Conservation (phyloP, 2,888 invertebrate species). For the Drosophila limbata region DNA sequence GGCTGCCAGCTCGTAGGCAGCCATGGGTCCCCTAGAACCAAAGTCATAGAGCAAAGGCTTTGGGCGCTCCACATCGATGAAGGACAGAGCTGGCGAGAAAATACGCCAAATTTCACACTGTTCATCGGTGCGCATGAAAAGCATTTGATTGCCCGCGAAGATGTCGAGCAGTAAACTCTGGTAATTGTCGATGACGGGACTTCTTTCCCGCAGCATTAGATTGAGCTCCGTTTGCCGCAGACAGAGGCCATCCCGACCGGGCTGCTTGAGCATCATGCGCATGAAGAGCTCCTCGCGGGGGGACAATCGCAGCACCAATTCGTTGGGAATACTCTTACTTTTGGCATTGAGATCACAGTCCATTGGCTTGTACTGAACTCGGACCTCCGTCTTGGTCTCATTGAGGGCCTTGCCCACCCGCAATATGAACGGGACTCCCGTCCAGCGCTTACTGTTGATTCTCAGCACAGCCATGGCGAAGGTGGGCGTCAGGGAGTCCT, state of each 20-base stretch:
- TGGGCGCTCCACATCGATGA: conserved; percentile 57
- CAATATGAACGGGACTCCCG: conserved; percentile 64
- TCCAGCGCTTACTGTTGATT: conserved; percentile 64
- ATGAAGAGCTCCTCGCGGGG: conserved; percentile 67
- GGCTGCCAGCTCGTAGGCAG: conserved; percentile 60
- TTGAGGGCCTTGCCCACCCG: conserved; percentile 65
- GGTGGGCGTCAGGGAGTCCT: conserved; percentile 65
- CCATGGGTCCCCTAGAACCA: conserved; percentile 59
- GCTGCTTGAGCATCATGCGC: conserved; percentile 62
- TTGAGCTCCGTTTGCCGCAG: conserved; percentile 50
- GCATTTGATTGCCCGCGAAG: conserved; percentile 60
- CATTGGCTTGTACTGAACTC: conserved; percentile 61
- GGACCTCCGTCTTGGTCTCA: conserved; percentile 60
- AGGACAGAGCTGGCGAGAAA: conserved; percentile 51
- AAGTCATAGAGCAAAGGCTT: conserved; percentile 53
- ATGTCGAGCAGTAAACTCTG: conserved; percentile 55
- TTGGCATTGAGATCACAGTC: conserved; percentile 38
- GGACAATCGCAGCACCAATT: conserved; percentile 52
- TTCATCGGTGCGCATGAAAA: conserved; percentile 74
- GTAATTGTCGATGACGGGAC: conserved; percentile 9
- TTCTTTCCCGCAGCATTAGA: conserved; percentile 36
- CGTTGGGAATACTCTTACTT: conserved; percentile 43
- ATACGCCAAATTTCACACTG: conserved; percentile 74
- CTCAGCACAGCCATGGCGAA: conserved; percentile 58
- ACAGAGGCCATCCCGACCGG: conserved; percentile 42